Evolutionary conservation across 2,888 invertebrate species (phyloP), one percentile per base, ranked within the genome.

Genomic region (Odontomyia ornata): DNA sequence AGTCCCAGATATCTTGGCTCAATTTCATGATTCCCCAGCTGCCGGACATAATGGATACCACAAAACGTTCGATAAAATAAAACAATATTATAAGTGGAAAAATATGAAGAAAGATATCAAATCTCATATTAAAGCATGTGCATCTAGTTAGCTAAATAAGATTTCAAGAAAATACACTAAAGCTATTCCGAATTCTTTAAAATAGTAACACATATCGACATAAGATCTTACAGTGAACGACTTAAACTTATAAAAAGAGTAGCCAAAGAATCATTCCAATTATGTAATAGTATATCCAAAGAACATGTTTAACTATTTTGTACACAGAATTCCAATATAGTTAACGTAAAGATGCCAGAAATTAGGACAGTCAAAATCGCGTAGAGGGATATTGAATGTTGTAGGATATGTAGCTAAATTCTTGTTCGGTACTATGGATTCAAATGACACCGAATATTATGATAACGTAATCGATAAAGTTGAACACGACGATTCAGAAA

Each of bases 111-210:
- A n/a, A n/a, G n/a, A n/a, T n/a, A n/a, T n/a, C n/a, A n/a, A n/a
- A n/a, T n/a, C n/a, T n/a, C n/a, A n/a, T n/a, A n/a, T n/a, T n/a
- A n/a, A n/a, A n/a, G n/a, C n/a, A 21, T 21, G 23, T 23, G n/a
- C 60, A 69, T 78, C 80, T 7, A 84, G 83, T 79, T 83, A 83
- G 81, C 80, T 60, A 81, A 81, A 82, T 67, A 83, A 84, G 80
- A 80, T 73, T 2, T 76, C 72, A 21, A 27, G 79, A 5, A 79
- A 80, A 75, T 77, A 77, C 43, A 57, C 71, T 64, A 82, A 80
- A 79, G 73, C 27, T 47, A 47, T 23, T 69, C 69, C 1, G 47
- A 25, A 30, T 30, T 47, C 21, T 30, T 69, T 46, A 69, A 69
- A 46, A 60, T 60, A 21, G 60, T 60, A 11, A 60, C 60, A 23